Base-by-base conservation (phyloP, 2,113 vertebrate genomes). In the Silurus meridionalis region DNA sequence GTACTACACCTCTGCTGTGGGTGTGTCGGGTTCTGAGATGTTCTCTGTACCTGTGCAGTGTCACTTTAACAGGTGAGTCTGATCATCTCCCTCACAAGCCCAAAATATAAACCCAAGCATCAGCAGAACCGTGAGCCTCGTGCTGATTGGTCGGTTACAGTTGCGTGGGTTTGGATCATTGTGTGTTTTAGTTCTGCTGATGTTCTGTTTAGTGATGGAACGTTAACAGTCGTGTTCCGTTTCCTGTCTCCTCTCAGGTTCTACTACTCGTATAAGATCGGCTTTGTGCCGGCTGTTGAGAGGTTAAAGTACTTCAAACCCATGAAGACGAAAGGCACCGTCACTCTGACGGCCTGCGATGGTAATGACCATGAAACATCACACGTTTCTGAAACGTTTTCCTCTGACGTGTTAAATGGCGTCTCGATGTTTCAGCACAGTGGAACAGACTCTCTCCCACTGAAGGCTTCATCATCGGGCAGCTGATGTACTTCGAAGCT, bases 181-280 rank as follows among this genome's bases (percentile, higher is more conserved):
- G 3, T 15, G 37, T 21, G 37, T 46, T 19, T 72, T 50, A 17
- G 37, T 10, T 6, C 48, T 1, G 46, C 2, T 72, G 69, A 72
- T 7, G 6, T 72, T 74, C 6, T 50, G 71, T 74, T 52, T 11
- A 74, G 48, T 21, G 46, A 74, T 11, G 17, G 11, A 0, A 48
- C 4, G 8, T 14, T 50, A 21, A 74, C 4, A 0, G 19, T 74
- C 55, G 0, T 46, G 25, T 53, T 53, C 48, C n/a, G 10, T 57
- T 17, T 60, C 0, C 21, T 86, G 0, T 52, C n/a, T 52, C 58
- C 23, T 71, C 83, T 5, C 80, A 95, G 95, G 87, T 95, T 91
- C 80, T 90, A 93, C 15, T 94, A 94, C 80, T 90, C 92, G 0
- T 95, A 94, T 88, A 94, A 94, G 87, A 90, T 94, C 13, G 94